Evolutionary conservation across 2,113 vertebrate species (phyloP).

Genomic region (Scytalopus superciliaris): DNA sequence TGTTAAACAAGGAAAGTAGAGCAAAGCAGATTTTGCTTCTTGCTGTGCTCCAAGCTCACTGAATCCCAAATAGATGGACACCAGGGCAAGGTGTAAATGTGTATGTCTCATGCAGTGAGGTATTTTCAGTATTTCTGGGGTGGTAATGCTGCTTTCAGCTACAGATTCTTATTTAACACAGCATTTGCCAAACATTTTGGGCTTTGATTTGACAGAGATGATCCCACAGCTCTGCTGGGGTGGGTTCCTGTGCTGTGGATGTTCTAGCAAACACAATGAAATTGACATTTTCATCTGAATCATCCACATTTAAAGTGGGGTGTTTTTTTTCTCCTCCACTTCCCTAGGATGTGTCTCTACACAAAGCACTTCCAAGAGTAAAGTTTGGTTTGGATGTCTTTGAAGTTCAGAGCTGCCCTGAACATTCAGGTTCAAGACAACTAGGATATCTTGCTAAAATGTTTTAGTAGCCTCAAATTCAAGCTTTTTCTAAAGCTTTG

Average conservation of each 20-base stretch:
- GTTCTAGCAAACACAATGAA: neutral
- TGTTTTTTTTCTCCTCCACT: neutral
- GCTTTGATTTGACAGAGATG: neutral
- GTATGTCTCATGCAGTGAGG: neutral
- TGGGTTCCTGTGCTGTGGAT: neutral
- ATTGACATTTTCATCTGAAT: neutral
- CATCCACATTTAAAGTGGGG: neutral
- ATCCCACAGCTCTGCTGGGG: neutral
- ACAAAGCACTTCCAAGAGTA: neutral
- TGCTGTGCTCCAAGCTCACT: neutral
- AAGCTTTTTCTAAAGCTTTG: neutral
- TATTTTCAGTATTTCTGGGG: neutral
- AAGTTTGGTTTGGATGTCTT: neutral
- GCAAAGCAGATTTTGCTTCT: neutral
- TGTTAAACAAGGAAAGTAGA: neutral
- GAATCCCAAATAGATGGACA: neutral
- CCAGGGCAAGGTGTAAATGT: fast-evolving
- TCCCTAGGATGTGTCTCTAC: neutral
- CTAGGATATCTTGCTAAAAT: neutral
- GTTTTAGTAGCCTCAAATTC: neutral
- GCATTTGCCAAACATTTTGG: neutral
- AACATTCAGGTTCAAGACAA: neutral
- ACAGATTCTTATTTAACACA: neutral
- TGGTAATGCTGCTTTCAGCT: neutral
- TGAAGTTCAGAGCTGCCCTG: neutral